phyloP scores from a whole-genome alignment of 2,888 invertebrate genomes.

The Hedya salicella region DNA sequence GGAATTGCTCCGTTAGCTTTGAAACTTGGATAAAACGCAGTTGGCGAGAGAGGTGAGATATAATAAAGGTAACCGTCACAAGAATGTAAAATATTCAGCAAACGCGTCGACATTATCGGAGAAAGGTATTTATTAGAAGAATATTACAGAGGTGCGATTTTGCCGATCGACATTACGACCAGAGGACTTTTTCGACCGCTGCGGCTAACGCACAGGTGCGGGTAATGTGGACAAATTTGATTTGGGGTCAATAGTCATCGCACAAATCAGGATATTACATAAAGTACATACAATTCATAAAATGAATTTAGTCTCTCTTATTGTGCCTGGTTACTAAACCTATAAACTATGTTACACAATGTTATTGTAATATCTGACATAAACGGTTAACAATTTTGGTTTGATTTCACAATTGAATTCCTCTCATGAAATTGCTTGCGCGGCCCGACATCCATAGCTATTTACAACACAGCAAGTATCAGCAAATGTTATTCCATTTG shows the following conservation, averaged over 20 bases:
- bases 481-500: slow-evolving; percentile 11
- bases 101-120: slow-evolving; percentile 64
- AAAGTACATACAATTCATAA: background rate
- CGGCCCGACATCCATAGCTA: slow-evolving; percentile 10
- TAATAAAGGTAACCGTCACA: slow-evolving; percentile 60
- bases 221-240: slow-evolving; percentile 74
- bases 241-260: slow-evolving; percentile 57
- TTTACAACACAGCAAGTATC: slow-evolving; percentile 8
- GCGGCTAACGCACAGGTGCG: slow-evolving; percentile 75
- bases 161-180: slow-evolving; percentile 69
- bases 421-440: slow-evolving; percentile 35
- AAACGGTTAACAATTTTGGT: slow-evolving; percentile 18
- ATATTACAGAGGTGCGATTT: slow-evolving; percentile 70
- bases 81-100: slow-evolving; percentile 71
- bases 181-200: slow-evolving; percentile 63
- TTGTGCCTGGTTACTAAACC: background rate
- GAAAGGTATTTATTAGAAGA: slow-evolving; percentile 79
- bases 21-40: slow-evolving; percentile 4
- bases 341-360: slow-evolving; percentile 2
- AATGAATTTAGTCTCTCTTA: background rate
- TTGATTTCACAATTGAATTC: slow-evolving; percentile 27
- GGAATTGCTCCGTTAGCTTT: slow-evolving; percentile 12
- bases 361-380: slow-evolving; percentile 13
- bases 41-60: slow-evolving; percentile 60
- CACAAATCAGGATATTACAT: background rate